Evolutionary conservation across 2,113 vertebrate genomes (phyloP), one percentile per base, ranked within the genome.

Genomic region (Sinosuthora webbiana): DNA sequence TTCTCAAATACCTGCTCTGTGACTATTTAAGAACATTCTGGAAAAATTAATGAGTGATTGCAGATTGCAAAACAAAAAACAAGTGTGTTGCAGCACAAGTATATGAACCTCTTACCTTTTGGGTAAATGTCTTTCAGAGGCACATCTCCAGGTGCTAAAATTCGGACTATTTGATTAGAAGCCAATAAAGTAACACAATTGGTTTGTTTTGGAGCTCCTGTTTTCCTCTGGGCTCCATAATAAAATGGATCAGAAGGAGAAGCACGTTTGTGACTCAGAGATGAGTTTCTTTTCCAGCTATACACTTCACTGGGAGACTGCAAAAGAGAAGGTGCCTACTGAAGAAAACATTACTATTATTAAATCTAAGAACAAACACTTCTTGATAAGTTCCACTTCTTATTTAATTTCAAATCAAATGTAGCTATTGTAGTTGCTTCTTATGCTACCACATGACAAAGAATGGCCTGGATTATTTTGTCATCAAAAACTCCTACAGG

Each of bases 271-370:
- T 33, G 93, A 21, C 97, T 97, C 56, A 99, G 95, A 56, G 98
- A 92, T 1, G 97, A 97, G 7, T 92, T 96, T 94, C 99, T 99
- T 88, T 96, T 98, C 96, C 99, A 99, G 97, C 98, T 99, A 95
- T 99, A 99, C 35, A 99, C 99, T 97, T 99, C 99, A 95, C 97
- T 99, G 57, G 99, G 98, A 63, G 99, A 99, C 99, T 99, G 96
- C 24, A 81, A 85, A 73, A 93, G 50, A 93, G 63, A 55, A 73
- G 6, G 49, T 88, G 9, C 70, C 25, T 17, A 64, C 21, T 74
- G 79, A 88, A 65, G 18, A 85, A 75, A 91, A 56, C 0, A 0
- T 59, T 22, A 64, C 60, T 45, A 31, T 74, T 71, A 79, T 7
- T 12, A 7, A 84, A 18, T 17, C 52, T 25, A 87, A 81, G 23